phyloP scores from a whole-genome alignment of 1,140 invertebrate species.

The Rhopalosiphum padi region DNA sequence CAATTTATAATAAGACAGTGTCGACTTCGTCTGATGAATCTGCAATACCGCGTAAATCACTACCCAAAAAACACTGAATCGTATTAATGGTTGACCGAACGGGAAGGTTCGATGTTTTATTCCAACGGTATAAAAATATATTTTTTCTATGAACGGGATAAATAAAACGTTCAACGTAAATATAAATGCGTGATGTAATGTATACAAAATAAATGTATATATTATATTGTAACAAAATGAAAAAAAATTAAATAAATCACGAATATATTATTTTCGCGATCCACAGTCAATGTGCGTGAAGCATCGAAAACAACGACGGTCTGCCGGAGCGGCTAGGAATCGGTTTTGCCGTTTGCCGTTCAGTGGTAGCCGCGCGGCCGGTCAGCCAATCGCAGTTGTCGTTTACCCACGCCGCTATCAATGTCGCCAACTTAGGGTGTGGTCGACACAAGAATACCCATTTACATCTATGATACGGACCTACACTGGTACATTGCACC shows the following conservation, averaged over 20 bases:
- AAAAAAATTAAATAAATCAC: conserved; percentile 23
- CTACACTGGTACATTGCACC: neutral
- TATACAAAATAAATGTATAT: neutral
- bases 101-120: neutral
- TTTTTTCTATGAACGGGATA: neutral
- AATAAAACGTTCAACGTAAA: neutral
- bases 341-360: conserved; percentile 47
- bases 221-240: neutral
- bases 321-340: conserved; percentile 19
- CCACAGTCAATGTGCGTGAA: neutral
- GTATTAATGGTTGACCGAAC: neutral
- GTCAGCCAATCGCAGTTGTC: conserved; percentile 1
- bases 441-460: neutral
- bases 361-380: neutral
- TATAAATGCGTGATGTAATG: neutral
- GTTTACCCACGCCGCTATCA: conserved; percentile 35
- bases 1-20: neutral
- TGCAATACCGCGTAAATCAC: neutral
- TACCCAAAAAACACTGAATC: neutral
- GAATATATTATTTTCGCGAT: neutral
- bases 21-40: neutral
- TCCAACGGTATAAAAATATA: neutral
- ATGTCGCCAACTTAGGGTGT: conserved; percentile 47
- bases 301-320: conserved; percentile 50
- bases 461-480: neutral